Evolutionary conservation across 2,888 invertebrate species (phyloP), one percentile per base, ranked within the genome.

Genomic region (Tipula unca): DNA sequence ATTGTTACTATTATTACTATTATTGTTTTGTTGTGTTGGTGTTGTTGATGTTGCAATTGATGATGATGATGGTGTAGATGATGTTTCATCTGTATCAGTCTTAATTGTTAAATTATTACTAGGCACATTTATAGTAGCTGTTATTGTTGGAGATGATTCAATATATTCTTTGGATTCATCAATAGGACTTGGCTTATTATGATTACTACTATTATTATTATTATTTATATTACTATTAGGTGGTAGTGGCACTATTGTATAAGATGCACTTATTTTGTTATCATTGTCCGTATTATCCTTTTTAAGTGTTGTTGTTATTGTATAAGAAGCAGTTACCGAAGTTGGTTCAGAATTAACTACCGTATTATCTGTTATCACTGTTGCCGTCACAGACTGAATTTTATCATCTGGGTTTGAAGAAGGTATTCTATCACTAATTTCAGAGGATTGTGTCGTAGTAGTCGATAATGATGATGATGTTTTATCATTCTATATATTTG

Each of bases 381-480:
- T 90, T 35, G 92, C 92, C 87, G 92, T 91, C 85, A 92, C 92
- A 84, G 92, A 91, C 25, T 69, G 69, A 69, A 4, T 86, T 91
- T 91, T 87, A 91, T 88, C 85, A 88, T 35, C 35, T n/a, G 35
- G 6, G 10, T 83, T 83, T 83, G 35, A n/a, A 3, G 83, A 32
- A 8, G 83, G 83, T 83, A 83, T 35, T 29, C 83, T 83, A 83
- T 83, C 83, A 83, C 35, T 83, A 29, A 35, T 35, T 32, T 83
- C 83, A 83, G 83, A 29, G 29, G 83, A 32, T 32, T 83, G 83
- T 83, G 83, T 83, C 69, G 69, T 25, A 69, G 20, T 69, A 69
- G 69, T 69, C 69, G 69, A 69, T 69, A 69, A 69, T 69, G 69
- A 69, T 85, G 85, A 85, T 86, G 86, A 82, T 85, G 87, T 69